Evolutionary conservation across 2,113 vertebrate species (phyloP).

Genomic region (Lipophrys pholis): DNA sequence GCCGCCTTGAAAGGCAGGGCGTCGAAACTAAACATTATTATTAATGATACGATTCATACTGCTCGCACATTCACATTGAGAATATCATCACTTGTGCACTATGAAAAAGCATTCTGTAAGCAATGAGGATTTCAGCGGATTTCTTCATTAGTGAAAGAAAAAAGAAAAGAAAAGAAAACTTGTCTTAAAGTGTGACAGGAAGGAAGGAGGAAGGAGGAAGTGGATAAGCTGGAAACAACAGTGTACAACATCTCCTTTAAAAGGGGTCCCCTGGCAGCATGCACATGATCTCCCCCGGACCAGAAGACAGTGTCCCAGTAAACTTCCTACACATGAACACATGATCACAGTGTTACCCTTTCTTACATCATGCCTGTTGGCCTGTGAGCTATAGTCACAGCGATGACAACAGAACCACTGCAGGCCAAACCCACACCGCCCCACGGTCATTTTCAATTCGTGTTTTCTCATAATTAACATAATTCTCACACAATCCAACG

Average conservation of each 20-base stretch:
- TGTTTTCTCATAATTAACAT: slow-evolving; percentile 77
- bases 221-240: background rate
- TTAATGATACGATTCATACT: slow-evolving; percentile 19
- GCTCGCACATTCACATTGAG: background rate
- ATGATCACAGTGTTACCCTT: slow-evolving; percentile 71
- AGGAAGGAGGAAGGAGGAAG: slow-evolving; percentile 35
- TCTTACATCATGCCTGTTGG: slow-evolving; percentile 82
- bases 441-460: slow-evolving; percentile 60
- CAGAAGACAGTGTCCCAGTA: slow-evolving; percentile 66
- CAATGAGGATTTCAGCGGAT: slow-evolving; percentile 46
- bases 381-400: slow-evolving; percentile 77
- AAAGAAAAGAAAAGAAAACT: slow-evolving; percentile 26
- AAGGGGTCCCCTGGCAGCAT: slow-evolving; percentile 48
- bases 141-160: slow-evolving; percentile 59
- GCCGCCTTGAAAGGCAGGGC: slow-evolving; percentile 26
- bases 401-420: slow-evolving; percentile 75
- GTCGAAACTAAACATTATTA: slow-evolving; percentile 5
- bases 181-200: slow-evolving; percentile 37
- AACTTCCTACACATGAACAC: slow-evolving; percentile 64
- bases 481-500: slow-evolving; percentile 72
- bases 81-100: slow-evolving; percentile 3
- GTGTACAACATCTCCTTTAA: slow-evolving; percentile 30
- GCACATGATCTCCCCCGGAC: slow-evolving; percentile 40
- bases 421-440: slow-evolving; percentile 73
- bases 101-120: background rate